Percentiles rank a stretch among this genome's conserved stretches.
These are phyloP conservation scores for Drusus annulatus DNA, from an alignment of 1,140 invertebrate genomes.

Conservation along the genomic window DNA sequence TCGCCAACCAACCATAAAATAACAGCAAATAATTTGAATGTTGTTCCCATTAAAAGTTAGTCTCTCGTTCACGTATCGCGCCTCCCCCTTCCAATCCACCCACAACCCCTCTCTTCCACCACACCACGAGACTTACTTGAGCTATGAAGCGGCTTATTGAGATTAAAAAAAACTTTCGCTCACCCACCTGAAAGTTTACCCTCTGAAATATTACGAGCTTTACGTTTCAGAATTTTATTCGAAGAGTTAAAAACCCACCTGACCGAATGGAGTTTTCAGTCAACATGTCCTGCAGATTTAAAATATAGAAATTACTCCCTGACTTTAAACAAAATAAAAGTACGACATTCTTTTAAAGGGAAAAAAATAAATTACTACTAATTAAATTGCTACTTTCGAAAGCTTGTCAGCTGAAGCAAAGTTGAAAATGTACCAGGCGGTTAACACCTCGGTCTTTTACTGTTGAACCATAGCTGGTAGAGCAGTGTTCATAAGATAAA, in stretches of 20 bases:
- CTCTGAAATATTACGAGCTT: conserved; percentile 1
- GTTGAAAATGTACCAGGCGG: too few relatives aligned
- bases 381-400: too few relatives aligned
- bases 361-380: too few relatives aligned
- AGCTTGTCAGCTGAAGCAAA: too few relatives aligned
- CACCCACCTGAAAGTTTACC: not conserved
- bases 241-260: not conserved
- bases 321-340: too few relatives aligned
- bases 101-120: not conserved
- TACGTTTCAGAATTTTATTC: conserved; percentile 11
- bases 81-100: not conserved
- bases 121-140: not conserved
- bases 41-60: conserved; percentile 24
- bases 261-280: not conserved
- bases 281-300: too few relatives aligned
- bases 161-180: conserved; percentile 18
- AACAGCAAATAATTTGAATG: conserved; percentile 21
- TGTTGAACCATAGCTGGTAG: too few relatives aligned
- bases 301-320: too few relatives aligned
- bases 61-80: not conserved
- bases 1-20: conserved; percentile 14
- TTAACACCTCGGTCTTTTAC: too few relatives aligned
- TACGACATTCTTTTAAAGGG: too few relatives aligned
- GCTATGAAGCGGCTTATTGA: conserved; percentile 31
- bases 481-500: too few relatives aligned